These are phyloP conservation scores for Melanocharis versteri DNA, from an alignment of 2,113 vertebrate genomes.

Conservation along the genomic window DNA sequence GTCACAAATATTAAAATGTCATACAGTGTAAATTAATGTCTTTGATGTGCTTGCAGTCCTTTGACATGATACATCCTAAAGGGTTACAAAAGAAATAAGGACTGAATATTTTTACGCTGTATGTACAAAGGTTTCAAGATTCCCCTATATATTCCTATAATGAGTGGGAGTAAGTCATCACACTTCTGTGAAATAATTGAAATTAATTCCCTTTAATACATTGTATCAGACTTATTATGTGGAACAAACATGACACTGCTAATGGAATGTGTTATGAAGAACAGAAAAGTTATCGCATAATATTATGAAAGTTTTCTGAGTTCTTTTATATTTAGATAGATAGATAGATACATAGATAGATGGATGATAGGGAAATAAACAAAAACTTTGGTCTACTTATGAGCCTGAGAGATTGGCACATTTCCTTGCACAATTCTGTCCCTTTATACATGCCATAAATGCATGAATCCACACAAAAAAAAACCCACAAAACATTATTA, in stretches of 20 bases:
- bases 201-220: neutral
- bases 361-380: neutral
- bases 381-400: neutral
- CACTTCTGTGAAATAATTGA: neutral
- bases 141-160: neutral
- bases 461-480: neutral
- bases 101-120: neutral
- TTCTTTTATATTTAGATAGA: neutral
- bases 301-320: neutral
- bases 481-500: neutral
- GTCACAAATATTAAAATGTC: neutral
- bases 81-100: neutral
- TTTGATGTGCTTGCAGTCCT: neutral
- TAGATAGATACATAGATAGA: too few species aligned
- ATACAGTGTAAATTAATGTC: neutral
- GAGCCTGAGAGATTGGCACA: neutral
- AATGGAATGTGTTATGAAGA: constrained; percentile 12
- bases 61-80: neutral
- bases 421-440: neutral
- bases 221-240: neutral
- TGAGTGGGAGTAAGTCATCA: neutral
- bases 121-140: neutral
- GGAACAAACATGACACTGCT: neutral
- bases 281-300: neutral
- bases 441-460: neutral